Conservation (phyloP, 23 tunicate species). For the Halocynthia roretzi region DNA sequence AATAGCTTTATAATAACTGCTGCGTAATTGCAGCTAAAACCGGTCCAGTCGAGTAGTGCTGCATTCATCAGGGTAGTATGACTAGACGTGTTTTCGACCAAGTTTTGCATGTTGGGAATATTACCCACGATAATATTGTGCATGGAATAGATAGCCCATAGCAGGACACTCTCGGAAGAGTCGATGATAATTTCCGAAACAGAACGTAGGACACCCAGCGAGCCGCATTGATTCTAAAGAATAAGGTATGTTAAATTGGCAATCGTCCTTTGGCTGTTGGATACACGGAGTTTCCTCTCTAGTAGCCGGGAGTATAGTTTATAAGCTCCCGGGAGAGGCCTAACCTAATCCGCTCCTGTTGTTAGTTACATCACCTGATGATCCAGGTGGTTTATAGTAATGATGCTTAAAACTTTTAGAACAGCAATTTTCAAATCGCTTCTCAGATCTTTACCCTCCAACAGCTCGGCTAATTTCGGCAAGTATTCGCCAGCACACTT, state of each 20-base stretch:
- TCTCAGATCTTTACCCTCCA: constrained; percentile 25
- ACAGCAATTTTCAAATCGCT: constrained; percentile 48
- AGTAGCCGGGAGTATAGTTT: neutral
- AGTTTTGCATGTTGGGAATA: constrained; percentile 43
- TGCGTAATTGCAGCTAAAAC: constrained; percentile 56
- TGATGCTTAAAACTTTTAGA: constrained; percentile 41
- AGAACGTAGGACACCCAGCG: constrained; percentile 31
- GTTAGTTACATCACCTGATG: constrained; percentile 29
- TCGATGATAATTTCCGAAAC: constrained; percentile 23
- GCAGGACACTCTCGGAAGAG: constrained; percentile 23
- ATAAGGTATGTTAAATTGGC: neutral
- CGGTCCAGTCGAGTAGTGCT: constrained; percentile 22
- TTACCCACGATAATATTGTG: constrained; percentile 61
- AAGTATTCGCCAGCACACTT: constrained; percentile 64
- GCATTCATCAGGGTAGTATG: constrained; percentile 20
- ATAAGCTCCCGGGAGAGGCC: no score
- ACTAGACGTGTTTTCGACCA: constrained; percentile 4
- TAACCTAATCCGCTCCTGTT: no score
- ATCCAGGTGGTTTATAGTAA: constrained; percentile 50
- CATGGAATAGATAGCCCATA: constrained; percentile 77
- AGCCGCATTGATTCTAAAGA: constrained; percentile 24
- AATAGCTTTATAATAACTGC: constrained; percentile 35
- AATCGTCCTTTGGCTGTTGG: neutral
- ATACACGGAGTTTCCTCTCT: neutral
- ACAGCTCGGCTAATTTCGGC: constrained; percentile 47